Percentiles rank a stretch among this genome's conserved stretches.
Evolutionary conservation across 2,797 vertebrate genomes (phyloP).

Genomic region (Odontamblyopus rebecca): DNA sequence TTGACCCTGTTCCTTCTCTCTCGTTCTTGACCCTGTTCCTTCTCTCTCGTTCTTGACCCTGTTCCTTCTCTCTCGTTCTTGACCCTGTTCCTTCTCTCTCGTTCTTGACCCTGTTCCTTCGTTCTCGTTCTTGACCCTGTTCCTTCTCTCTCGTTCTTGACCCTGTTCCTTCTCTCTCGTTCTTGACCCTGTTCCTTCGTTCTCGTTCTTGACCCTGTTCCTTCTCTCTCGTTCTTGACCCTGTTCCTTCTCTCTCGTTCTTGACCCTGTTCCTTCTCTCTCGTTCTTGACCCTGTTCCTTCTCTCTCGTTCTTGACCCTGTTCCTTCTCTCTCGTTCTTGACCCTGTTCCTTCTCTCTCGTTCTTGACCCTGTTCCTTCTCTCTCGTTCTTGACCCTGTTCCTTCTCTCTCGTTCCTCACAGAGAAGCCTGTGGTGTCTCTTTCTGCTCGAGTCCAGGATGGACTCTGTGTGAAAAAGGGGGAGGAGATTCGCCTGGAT

Average conservation of each 20-base stretch:
- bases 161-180: too few relatives aligned
- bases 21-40: too few relatives aligned
- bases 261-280: background rate
- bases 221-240: background rate
- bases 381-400: background rate
- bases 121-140: too few relatives aligned
- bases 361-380: background rate
- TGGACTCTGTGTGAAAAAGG: conserved; percentile 86
- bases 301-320: conserved; percentile 21
- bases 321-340: too few relatives aligned
- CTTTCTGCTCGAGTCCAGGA: conserved; percentile 81
- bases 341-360: background rate
- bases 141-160: too few relatives aligned
- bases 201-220: background rate
- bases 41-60: too few relatives aligned
- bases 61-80: too few relatives aligned
- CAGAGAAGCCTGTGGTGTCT: conserved; percentile 92
- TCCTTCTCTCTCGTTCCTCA: conserved; percentile 30
- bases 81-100: too few relatives aligned
- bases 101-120: too few relatives aligned
- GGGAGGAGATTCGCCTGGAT: conserved; percentile 88
- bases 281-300: background rate
- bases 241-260: background rate
- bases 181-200: background rate
- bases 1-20: too few relatives aligned